Conservation (phyloP, 2,113 vertebrate species). For the Cynopterus brachyotis region DNA sequence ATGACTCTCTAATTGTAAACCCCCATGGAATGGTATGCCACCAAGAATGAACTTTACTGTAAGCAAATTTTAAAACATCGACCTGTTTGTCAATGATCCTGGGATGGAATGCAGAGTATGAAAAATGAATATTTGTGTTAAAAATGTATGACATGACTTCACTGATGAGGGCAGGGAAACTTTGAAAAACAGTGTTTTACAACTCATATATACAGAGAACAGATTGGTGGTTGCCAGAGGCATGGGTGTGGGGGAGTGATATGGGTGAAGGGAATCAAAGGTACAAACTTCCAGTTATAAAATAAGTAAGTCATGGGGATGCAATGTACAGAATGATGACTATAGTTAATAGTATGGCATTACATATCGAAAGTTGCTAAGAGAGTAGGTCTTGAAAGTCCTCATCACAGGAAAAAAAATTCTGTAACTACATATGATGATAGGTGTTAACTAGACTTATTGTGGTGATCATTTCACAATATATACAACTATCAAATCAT, state of each 20-base stretch:
- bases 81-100: neutral
- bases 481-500: neutral
- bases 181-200: neutral
- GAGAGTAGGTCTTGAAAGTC: neutral
- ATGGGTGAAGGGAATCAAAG: neutral
- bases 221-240: neutral
- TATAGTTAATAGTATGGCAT: neutral
- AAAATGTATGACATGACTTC: neutral
- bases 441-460: conserved; percentile 5
- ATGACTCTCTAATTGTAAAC: neutral
- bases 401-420: neutral
- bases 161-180: neutral
- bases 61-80: neutral
- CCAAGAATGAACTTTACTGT: neutral
- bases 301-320: neutral
- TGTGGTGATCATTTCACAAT: neutral
- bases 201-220: neutral
- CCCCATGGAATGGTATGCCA: neutral
- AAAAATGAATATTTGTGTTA: conserved; percentile 9
- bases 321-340: neutral
- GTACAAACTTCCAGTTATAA: neutral
- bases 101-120: neutral
- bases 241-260: neutral
- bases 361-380: neutral
- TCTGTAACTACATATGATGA: neutral